A percentile compares a stretch with the other conserved stretches of the same genome.
These are phyloP conservation scores for Mesitornis unicolor DNA, from an alignment of 2,113 vertebrate species.

Conservation along the genomic window DNA sequence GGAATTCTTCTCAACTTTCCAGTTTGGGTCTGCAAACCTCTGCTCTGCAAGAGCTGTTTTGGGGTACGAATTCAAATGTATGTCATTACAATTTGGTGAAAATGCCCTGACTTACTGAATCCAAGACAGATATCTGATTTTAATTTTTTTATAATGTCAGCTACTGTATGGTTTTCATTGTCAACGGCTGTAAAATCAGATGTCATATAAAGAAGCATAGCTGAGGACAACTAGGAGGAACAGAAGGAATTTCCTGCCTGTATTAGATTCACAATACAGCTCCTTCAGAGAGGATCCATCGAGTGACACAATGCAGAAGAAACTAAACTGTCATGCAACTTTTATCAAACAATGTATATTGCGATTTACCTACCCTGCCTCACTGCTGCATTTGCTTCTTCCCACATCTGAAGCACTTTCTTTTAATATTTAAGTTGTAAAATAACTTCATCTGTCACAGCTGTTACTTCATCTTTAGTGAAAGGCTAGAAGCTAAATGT, in stretches of 20 bases:
- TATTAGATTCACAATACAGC: neutral
- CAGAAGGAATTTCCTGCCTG: neutral
- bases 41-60: neutral
- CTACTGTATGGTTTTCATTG: neutral
- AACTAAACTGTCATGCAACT: neutral
- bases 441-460: neutral
- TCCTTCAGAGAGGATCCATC: neutral
- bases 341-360: neutral
- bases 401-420: neutral
- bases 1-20: neutral
- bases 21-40: neutral
- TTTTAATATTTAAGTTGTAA: constrained; percentile 24
- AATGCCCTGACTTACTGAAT: neutral
- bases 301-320: neutral
- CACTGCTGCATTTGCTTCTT: neutral
- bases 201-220: neutral
- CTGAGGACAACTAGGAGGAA: neutral
- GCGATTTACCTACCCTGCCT: neutral
- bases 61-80: neutral
- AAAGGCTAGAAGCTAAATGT: constrained; percentile 26
- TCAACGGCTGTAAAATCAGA: neutral
- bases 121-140: neutral
- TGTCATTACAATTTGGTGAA: neutral
- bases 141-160: neutral
- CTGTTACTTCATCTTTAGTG: neutral